Percentiles rank a stretch among this genome's conserved stretches.
Evolutionary conservation across 2,888 invertebrate species (phyloP).

Genomic region (Gymnocheta viridis): DNA sequence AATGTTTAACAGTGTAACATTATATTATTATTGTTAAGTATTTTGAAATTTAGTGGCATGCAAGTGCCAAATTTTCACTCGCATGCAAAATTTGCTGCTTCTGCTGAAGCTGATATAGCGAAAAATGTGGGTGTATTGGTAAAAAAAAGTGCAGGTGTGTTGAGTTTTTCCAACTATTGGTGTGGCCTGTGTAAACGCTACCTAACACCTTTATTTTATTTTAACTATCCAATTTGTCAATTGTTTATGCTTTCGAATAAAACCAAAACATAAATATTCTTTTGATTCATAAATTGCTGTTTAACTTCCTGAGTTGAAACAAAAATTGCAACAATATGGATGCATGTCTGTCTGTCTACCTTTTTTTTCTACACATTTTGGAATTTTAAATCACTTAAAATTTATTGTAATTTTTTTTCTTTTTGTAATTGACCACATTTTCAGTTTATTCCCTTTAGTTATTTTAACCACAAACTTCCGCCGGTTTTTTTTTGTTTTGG

Average conservation of each 20-base stretch:
- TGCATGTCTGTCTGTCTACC: not conserved
- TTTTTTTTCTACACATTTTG: constrained; percentile 8
- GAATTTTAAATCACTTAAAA: constrained; percentile 49
- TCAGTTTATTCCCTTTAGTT: constrained; percentile 59
- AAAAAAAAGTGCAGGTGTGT: not conserved
- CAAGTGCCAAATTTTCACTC: too few relatives aligned
- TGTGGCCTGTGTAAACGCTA: not conserved
- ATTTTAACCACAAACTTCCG: constrained; percentile 70
- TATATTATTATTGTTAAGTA: too few relatives aligned
- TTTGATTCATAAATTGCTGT: not conserved
- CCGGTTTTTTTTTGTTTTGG: constrained; percentile 50
- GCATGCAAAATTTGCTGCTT: too few relatives aligned
- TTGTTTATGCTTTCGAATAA: not conserved
- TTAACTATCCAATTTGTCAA: constrained; percentile 16
- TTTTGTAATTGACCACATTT: constrained; percentile 58
- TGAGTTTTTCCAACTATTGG: not conserved
- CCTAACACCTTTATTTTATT: not conserved
- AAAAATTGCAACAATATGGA: not conserved
- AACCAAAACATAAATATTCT: not conserved
- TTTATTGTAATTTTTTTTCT: constrained; percentile 10
- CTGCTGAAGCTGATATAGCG: too few relatives aligned
- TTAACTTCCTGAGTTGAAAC: not conserved
- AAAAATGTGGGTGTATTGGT: too few relatives aligned
- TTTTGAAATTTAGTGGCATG: too few relatives aligned
- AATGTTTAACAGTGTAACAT: too few relatives aligned